phyloP scores from a whole-genome alignment of 2,888 invertebrate genomes.

The Cerceris rybyensis region DNA sequence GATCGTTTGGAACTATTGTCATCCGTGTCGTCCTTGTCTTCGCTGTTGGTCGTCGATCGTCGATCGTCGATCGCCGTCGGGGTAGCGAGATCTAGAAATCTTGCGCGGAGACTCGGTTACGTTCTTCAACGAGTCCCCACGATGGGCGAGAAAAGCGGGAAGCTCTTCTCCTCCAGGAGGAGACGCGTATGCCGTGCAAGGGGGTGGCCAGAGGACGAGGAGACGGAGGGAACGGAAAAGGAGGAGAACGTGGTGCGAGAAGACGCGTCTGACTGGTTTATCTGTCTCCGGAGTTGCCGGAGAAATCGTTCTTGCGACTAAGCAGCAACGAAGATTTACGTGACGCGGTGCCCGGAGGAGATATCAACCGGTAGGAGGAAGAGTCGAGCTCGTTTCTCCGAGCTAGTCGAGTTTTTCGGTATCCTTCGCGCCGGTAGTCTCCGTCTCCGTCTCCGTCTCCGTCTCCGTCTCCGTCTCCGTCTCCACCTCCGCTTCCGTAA shows the following conservation, averaged over 20 bases:
- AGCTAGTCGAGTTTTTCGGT: constrained; percentile 44
- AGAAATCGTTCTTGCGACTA: constrained; percentile 65
- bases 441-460: constrained; percentile 10
- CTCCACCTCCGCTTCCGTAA: not conserved
- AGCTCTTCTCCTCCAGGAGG: no score
- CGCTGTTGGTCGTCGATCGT: no score
- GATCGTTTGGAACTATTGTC: no score
- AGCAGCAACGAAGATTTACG: constrained; percentile 66
- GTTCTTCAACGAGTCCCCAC: no score
- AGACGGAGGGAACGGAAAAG: not conserved
- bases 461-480: not conserved
- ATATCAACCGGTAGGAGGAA: constrained; percentile 55
- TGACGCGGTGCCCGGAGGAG: constrained; percentile 55
- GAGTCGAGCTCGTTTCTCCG: constrained; percentile 53
- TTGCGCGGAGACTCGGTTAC: no score
- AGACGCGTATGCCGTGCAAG: not conserved
- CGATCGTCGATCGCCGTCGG: no score
- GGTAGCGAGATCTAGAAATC: no score
- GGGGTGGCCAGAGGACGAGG: not conserved
- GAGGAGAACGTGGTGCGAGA: constrained; percentile 26
- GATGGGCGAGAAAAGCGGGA: no score
- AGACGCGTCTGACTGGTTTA: constrained; percentile 50
- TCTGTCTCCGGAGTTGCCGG: constrained; percentile 54
- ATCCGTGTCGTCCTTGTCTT: no score
- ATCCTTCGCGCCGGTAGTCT: constrained; percentile 16